Conservation (phyloP, 2,888 invertebrate species). For the Drosophila neonasuta region DNA sequence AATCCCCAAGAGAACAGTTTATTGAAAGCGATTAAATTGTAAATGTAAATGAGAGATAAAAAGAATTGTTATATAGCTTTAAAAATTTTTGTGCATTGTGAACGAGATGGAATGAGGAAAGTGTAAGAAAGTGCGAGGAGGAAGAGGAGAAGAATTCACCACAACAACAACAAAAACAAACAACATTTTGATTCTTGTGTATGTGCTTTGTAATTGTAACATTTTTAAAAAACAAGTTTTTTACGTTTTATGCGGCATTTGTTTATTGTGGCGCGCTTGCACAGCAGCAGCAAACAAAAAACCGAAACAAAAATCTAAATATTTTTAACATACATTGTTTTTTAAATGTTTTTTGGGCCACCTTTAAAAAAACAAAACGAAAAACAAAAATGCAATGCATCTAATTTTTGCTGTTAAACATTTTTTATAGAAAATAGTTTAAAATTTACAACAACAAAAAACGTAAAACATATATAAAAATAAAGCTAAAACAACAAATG, state of each 20-base stretch:
- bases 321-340: conserved; percentile 29
- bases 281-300: conserved; percentile 19
- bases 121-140: conserved; percentile 12
- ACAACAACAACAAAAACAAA: conserved; percentile 33
- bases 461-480: conserved; percentile 1
- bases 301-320: conserved; percentile 19
- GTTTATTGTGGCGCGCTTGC: conserved; percentile 35
- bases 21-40: conserved; percentile 35
- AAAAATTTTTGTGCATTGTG: conserved; percentile 59
- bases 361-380: conserved; percentile 34
- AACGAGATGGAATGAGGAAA: conserved; percentile 6
- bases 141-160: conserved; percentile 39
- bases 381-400: conserved; percentile 43
- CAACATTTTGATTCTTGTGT: conserved; percentile 24
- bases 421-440: conserved; percentile 68
- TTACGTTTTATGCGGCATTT: conserved; percentile 53
- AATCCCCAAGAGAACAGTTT: conserved; percentile 23
- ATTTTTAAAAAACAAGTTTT: conserved; percentile 45
- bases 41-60: conserved; percentile 35
- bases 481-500: conserved; percentile 52
- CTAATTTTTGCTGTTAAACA: conserved; percentile 67
- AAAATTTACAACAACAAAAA: conserved; percentile 64
- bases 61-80: conserved; percentile 71
- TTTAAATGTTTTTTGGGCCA: conserved; percentile 53
- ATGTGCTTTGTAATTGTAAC: conserved; percentile 69